Evolutionary conservation across 2,888 invertebrate genomes (phyloP), one percentile per base, ranked within the genome.

Genomic region (Phragmatobia fuliginosa): DNA sequence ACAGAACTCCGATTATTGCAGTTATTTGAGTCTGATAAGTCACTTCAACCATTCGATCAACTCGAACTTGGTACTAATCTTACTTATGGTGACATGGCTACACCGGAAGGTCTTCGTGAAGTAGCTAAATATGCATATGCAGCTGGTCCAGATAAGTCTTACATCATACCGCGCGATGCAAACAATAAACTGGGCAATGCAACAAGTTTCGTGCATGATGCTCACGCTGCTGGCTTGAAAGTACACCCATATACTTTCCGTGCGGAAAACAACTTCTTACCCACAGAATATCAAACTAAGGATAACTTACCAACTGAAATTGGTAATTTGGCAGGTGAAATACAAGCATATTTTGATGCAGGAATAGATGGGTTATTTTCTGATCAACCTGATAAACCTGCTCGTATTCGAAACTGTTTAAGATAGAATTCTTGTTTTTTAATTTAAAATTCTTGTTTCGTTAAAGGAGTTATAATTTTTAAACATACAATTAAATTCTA

Each of bases 231-330:
- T 31, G 91, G 92, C 1, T 80, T 95, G 38, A 89, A 90, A 78
- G 93, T 95, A 1, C 94, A 94, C 75, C 94, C 94, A 0, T 94
- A 92, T 75, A 94, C 94, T 2, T 94, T 94, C 77, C 90, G 94
- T 2, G 90, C 94, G 18, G 94, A 94, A 76, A 94, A 94, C 74
- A 62, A 75, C 8, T 94, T 88, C 74, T 82, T 94, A 32, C 93
- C 94, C 31, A 77, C 71, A n/a, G 91, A 94, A 68, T 93, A 86
- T 71, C 87, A 87, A 61, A 92, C 79, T 71, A 76, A 74, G 10
- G 83, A 88, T 21, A 52, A 73, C 8, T 78, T 83, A 5, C 80
- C 83, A 6, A 70, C 78, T 8, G 86, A 83, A 31, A 83, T 90
- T 36, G 94, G 94, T 6, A 79, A 95, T 66, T 82, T 91, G 0